Base-by-base conservation (phyloP, 2,797 vertebrate genomes). In the Melanotaenia boesemani region DNA sequence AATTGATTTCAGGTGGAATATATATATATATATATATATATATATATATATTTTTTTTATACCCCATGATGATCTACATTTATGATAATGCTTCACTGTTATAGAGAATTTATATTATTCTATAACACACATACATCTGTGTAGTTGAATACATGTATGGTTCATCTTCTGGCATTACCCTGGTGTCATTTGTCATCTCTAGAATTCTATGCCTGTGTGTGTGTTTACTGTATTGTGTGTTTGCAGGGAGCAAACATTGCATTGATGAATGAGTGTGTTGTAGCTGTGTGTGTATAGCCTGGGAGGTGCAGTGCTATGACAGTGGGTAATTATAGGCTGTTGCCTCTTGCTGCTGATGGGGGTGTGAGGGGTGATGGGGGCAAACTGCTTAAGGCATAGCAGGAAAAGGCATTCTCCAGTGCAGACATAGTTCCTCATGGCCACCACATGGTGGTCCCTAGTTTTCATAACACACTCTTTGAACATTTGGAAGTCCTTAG, bases 341-440 rank as follows among this genome's bases (percentile, higher is more conserved):
- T 11, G 65, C 39, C n/a, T 70, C 37, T 67, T 63, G 72, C 69
- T 59, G 64, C 48, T 63, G 18, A 57, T 77, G 6, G 77, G 50
- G 63, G 48, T 63, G 61, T 37, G 67, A 37, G 44, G 59, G 70
- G 66, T 72, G 74, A 81, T 56, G 44, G 70, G 76, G 60, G 63
- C 56, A 70, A 79, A 80, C 57, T 57, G 72, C 76, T 64, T 20
- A 15, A 61, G 76, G 78, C 65, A 64, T 74, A 77, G 67, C 76
- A 84, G 77, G 75, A 81, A 75, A 74, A 60, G 82, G 70, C 32
- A 50, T 86, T 76, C 67, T 72, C 54, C 60, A 24, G 48, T 30
- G 28, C 52, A 79, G 81, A 91, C 83, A 76, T 76, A 73, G 70
- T 71, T 63, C 68, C 65, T 70, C 77, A 57, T 57, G 44, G 85